Evolutionary conservation across 2,888 invertebrate species (phyloP), one percentile per base, ranked within the genome.

Genomic region (Drosophila formosana): DNA sequence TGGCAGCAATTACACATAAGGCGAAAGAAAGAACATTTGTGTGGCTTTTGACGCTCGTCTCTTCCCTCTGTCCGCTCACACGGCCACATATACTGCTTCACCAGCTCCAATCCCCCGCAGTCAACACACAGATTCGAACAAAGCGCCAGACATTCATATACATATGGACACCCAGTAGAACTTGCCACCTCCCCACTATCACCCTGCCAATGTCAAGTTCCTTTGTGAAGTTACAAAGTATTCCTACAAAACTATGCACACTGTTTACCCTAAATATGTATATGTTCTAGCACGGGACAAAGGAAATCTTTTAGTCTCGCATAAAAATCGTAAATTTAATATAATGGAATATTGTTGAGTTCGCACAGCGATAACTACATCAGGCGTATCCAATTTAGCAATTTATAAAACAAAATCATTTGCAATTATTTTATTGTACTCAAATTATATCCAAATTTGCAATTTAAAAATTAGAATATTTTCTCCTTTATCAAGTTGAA

Each of bases 21-120:
- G 55, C 66, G 46, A 46, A 62, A 46, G 57, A 74, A 69, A 49
- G 34, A 72, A 68, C 61, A 62, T 68, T 65, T 72, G 78, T 86
- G 78, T 81, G 78, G 75, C 43, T 39, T 26, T 47, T 11, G 32
- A 25, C n/a, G 47, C 57, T 56, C 23, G 51, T 58, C 58, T 53
- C 55, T 53, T 62, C 49, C 60, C 57, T 69, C 72, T 75, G 77
- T 62, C 55, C 55, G 69, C 18, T 65, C 37, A 61, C 53, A 66
- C 51, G 60, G 52, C 23, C 47, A 60, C 70, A 65, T 69, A 69
- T 66, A 65, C 66, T 47, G 60, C 47, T 66, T 41, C 39, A 7
- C 37, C 46, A 46, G n/a, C 26, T 46, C 18, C 37, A n/a, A 18
- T 55, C 30, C 32, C 53, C 43, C 39, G 26, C 13, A 39, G 5